Evolutionary conservation across 2,888 invertebrate species (phyloP).

Genomic region (Antheraea yamamai): DNA sequence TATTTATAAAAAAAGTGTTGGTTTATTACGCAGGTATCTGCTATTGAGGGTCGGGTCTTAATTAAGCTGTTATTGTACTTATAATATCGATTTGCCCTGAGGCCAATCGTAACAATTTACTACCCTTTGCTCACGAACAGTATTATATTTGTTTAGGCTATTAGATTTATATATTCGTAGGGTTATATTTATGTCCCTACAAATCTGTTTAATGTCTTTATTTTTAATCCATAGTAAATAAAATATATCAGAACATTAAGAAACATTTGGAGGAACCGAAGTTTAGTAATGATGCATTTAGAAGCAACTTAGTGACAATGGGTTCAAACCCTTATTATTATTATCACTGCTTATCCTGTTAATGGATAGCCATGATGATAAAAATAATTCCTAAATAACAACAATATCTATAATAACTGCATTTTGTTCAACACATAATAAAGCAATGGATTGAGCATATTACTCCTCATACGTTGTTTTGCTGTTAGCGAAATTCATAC

Average conservation of each 20-base stretch:
- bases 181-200: too few relatives aligned
- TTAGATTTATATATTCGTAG: too few relatives aligned
- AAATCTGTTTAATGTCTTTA: too few relatives aligned
- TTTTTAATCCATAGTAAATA: too few relatives aligned
- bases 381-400: conserved; percentile 20
- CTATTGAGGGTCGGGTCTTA: background rate
- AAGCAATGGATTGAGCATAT: conserved; percentile 53
- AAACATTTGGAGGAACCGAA: too few relatives aligned
- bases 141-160: background rate
- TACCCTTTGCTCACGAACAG: background rate
- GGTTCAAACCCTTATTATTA: background rate
- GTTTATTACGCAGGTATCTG: background rate
- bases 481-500: conserved; percentile 22
- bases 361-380: background rate
- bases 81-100: background rate
- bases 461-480: conserved; percentile 42
- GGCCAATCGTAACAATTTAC: background rate
- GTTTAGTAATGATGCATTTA: too few relatives aligned
- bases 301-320: too few relatives aligned
- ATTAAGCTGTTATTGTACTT: conserved; percentile 5
- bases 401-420: conserved; percentile 61
- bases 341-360: background rate
- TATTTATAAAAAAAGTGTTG: background rate
- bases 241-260: too few relatives aligned
- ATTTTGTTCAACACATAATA: conserved; percentile 71